Base-by-base conservation (phyloP, 2,888 invertebrate species). In the Argyresthia albistria region DNA sequence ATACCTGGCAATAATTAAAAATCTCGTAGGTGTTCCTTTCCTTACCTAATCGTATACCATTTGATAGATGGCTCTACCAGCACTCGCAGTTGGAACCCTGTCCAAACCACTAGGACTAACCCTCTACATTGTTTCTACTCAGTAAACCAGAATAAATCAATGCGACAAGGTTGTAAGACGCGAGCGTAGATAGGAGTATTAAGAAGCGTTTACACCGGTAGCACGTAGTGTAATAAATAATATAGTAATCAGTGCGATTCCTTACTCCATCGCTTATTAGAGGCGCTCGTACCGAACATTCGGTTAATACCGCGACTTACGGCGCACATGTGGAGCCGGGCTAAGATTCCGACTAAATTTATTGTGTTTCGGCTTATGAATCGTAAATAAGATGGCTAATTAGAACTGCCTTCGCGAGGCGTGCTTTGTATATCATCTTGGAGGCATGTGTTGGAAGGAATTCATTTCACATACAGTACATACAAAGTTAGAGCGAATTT, bases 161-260 rank as follows among this genome's bases (percentile, higher is more conserved):
- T 67, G 42, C 35, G 76, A 68, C 57, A 80, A 62, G 69, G 83
- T 80, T 76, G 65, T 62, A 80, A 79, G 79, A 76, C 66, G 65
- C 55, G 47, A 56, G 59, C 63, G 67, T 65, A 76, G 76, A 76
- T 76, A 70, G 70, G 66, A 75, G 80, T 81, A 86, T 86, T 86
- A 46, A 84, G 76, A 76, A 80, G 80, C 86, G 86, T 86, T 86
- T 84, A 86, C 81, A 87, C 79, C 76, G 70, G 74, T 70, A 78
- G 82, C 87, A 87, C 87, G 87, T 86, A 86, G 74, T 61, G 83
- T 82, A 86, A 87, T 86, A 87, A 86, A 87, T 86, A 84, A 86
- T 83, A 79, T 80, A 86, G 84, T 87, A 87, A 87, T 87, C 87
- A 87, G 86, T 71, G 80, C 80, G 75, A 86, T 86, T 84, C 83